phyloP scores from a whole-genome alignment of 2,113 vertebrate genomes.

The Chinchilla lanigera region DNA sequence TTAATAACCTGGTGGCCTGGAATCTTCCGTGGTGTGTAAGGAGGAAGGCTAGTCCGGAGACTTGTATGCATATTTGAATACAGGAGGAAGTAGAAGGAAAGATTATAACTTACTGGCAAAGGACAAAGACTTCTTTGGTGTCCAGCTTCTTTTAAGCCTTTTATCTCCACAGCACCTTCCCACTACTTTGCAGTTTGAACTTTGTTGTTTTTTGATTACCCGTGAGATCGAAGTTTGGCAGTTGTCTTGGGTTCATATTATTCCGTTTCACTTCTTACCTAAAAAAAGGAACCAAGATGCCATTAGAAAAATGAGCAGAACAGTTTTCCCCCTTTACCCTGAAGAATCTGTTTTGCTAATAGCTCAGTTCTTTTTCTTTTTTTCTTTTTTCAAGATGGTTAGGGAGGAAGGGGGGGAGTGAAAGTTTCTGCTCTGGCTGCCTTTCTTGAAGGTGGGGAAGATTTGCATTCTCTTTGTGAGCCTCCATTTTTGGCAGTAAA shows the following conservation, averaged over 20 bases:
- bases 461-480: conserved; percentile 58
- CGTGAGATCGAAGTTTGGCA: neutral
- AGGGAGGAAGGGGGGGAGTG: conserved; percentile 9
- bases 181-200: conserved; percentile 40
- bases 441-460: conserved; percentile 39
- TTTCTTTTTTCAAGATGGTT: neutral
- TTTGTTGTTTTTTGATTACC: conserved; percentile 51
- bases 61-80: neutral
- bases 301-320: conserved; percentile 49
- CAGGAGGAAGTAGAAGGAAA: conserved; percentile 57
- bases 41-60: neutral
- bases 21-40: conserved; percentile 17
- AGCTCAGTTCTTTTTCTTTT: neutral
- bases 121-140: neutral
- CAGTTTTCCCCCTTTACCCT: neutral
- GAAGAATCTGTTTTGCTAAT: conserved; percentile 55
- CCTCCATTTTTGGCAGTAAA: conserved; percentile 62
- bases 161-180: conserved; percentile 23
- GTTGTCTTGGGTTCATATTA: conserved; percentile 52
- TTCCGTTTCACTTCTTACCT: conserved; percentile 70
- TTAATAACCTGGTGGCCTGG: conserved; percentile 46
- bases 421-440: neutral
- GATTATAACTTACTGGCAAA: neutral
- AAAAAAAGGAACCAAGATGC: conserved; percentile 64
- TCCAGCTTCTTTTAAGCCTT: neutral